These are phyloP conservation scores for Drosophila bocqueti DNA, from an alignment of 1,140 invertebrate genomes.

Conservation along the genomic window DNA sequence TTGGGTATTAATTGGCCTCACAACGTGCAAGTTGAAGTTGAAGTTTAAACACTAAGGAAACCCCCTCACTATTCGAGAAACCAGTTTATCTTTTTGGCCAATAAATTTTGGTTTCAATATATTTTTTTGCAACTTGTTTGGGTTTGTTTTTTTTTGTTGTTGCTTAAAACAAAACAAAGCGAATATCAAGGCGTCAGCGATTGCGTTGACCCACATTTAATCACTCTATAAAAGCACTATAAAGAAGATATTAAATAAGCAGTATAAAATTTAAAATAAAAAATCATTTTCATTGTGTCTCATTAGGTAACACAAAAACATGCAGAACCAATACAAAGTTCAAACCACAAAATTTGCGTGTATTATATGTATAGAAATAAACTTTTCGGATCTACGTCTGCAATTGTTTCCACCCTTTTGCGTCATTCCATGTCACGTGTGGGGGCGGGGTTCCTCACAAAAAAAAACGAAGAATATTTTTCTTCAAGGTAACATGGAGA, in stretches of 20 bases:
- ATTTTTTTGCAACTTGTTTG: slow-evolving; percentile 52
- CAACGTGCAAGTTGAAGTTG: slow-evolving; percentile 27
- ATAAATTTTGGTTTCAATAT: slow-evolving; percentile 44
- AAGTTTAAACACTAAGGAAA: slow-evolving; percentile 36
- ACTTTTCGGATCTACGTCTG: slow-evolving; percentile 31
- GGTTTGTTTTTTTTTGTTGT: slow-evolving; percentile 7
- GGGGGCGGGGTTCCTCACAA: slow-evolving; percentile 22
- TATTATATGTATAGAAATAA: slow-evolving; percentile 22
- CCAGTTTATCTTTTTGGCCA: slow-evolving; percentile 47
- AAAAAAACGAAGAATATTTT: slow-evolving; percentile 21
- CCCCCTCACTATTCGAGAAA: slow-evolving; percentile 19
- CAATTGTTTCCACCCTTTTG: slow-evolving; percentile 50
- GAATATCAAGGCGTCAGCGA: slow-evolving; percentile 22
- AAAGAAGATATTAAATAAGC: not conserved
- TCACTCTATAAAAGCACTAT: slow-evolving; percentile 16
- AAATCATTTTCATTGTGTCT: not conserved
- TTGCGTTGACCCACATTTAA: slow-evolving; percentile 63
- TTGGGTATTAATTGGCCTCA: slow-evolving; percentile 7
- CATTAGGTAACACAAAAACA: slow-evolving; percentile 37
- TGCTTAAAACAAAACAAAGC: slow-evolving; percentile 34
- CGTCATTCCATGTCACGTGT: slow-evolving; percentile 63
- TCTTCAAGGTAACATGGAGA: slow-evolving; percentile 56
- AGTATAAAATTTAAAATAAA: not conserved
- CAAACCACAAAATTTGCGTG: slow-evolving; percentile 21
- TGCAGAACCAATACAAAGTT: slow-evolving; percentile 37